These are phyloP conservation scores for Sebastes steindachneri DNA, from an alignment of 2,797 vertebrate genomes.

Conservation along the genomic window DNA sequence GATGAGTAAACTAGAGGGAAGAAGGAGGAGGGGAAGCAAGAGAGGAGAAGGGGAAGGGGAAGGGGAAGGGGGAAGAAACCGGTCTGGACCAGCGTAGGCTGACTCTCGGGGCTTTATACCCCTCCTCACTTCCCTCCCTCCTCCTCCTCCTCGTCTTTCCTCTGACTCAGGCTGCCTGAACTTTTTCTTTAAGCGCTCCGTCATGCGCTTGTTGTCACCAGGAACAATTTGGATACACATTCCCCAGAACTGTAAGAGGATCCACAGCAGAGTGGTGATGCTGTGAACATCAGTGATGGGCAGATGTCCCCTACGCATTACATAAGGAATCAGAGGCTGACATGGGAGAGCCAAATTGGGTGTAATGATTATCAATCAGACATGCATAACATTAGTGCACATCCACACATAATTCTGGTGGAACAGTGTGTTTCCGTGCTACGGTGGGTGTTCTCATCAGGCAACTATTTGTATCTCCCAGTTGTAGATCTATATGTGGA, in stretches of 20 bases:
- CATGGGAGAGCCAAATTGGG: conserved; percentile 3
- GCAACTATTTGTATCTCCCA: conserved; percentile 6
- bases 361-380: conserved; percentile 30
- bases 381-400: conserved; percentile 36
- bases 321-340: conserved; percentile 43
- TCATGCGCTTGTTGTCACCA: conserved; percentile 71
- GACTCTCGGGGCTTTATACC: conserved; percentile 67
- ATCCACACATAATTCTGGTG: conserved; percentile 4
- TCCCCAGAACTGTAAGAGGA: conserved; percentile 69
- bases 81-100: conserved; percentile 82
- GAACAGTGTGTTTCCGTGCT: conserved; percentile 43
- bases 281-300: not conserved
- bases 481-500: conserved; percentile 31
- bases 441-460: not conserved
- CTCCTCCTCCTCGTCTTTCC: conserved; percentile 50
- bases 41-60: conserved; percentile 41
- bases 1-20: conserved; percentile 29
- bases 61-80: conserved; percentile 70
- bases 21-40: conserved; percentile 11
- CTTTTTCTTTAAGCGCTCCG: conserved; percentile 54
- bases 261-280: conserved; percentile 6
- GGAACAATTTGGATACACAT: conserved; percentile 64
- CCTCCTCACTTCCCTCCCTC: conserved; percentile 33
- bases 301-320: conserved; percentile 52
- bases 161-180: conserved; percentile 72